Evolutionary conservation across 1,140 invertebrate genomes (phyloP), one percentile per base, ranked within the genome.

Genomic region (Neodiprion fabricii): DNA sequence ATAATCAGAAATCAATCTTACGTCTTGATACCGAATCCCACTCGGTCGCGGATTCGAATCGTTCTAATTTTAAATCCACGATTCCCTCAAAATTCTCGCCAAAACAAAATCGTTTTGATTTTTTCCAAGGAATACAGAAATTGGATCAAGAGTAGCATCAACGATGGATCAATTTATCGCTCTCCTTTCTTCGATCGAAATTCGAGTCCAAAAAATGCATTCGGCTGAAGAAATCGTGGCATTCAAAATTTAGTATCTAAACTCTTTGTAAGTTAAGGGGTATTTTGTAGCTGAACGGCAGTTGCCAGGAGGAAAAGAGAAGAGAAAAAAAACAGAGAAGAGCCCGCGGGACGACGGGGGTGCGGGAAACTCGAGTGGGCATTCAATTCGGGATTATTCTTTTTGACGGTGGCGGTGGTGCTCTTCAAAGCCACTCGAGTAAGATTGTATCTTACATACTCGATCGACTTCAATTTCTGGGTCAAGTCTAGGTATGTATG

Each of bases 331-430:
- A 5, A 40, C 28, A 40, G 28, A 40, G 5, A 40, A 40, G 53
- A 61, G 53, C 5, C 53, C n/a, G 7, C 3, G n/a, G 53, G 53
- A 0, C 9, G 53, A 12, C 11, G 53, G 11, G 53, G 53, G 53
- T 17, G 53, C 53, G 53, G 53, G 53, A 12, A 17, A 12, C 53
- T 61, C 53, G 5, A 61, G 53, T 61, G 53, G 53, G 53, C 53
- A 61, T 61, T 61, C 53, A 61, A 61, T 61, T 61, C 53, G 53
- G 53, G 53, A 61, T 61, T 40, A 40, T 40, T 17, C 53, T 61
- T 61, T 61, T 61, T 61, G 53, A 61, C 28, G 28, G 28, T 40
- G 28, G 28, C 28, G 28, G 28, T 40, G 28, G 28, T 8, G 53
- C 53, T 17, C n/a, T 61, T 61, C 53, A 61, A 61, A 17, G 53